Base-by-base conservation (phyloP, 2,888 invertebrate genomes). In the Epinotia demarniana region DNA sequence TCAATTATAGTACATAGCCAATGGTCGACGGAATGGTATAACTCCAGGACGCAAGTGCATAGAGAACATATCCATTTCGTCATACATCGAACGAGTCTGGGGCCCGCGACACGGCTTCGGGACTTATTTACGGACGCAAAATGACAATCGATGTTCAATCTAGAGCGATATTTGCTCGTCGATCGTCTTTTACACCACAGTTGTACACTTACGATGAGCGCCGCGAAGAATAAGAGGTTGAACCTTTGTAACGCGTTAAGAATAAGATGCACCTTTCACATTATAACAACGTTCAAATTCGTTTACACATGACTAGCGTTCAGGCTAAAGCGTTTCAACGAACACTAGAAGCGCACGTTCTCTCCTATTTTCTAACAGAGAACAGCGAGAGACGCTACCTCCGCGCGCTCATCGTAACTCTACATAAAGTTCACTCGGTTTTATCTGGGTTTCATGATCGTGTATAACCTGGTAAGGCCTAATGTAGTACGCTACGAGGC, bases 1-100 rank as follows among this genome's bases (percentile, higher is more conserved):
- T 71, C 71, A 67, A 57, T 75, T 75, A 75, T 72, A 61, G 62
- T 75, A 75, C 75, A 72, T 72, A 74, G 75, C 72, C 75, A 67
- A 72, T 39, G 60, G 55, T 73, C 64, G 71, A 62, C 75, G 71
- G 67, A 71, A 61, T 57, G 77, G 66, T 69, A 74, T 76, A 68
- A 64, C 64, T 53, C 18, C 64, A 23, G 60, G 78, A 82, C 81
- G 82, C 80, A 83, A 86, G 84, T 85, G 84, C 82, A 82, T 78
- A 82, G 84, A 84, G 83, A 80, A 66, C 53, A 68, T 64, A 61
- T 63, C 66, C 49, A 64, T 63, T 49, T 61, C 70, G 72, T 72
- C 69, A 72, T 74, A 76, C 57, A 67, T 61, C 63, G 58, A 68
- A 74, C 63, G 62, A 75, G 49, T 43, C 70, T 53, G 61, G 33